Percentiles rank a stretch among this genome's conserved stretches.
Evolutionary conservation across 2,888 invertebrate species (phyloP).

Genomic region (Odontocerum albicorne): DNA sequence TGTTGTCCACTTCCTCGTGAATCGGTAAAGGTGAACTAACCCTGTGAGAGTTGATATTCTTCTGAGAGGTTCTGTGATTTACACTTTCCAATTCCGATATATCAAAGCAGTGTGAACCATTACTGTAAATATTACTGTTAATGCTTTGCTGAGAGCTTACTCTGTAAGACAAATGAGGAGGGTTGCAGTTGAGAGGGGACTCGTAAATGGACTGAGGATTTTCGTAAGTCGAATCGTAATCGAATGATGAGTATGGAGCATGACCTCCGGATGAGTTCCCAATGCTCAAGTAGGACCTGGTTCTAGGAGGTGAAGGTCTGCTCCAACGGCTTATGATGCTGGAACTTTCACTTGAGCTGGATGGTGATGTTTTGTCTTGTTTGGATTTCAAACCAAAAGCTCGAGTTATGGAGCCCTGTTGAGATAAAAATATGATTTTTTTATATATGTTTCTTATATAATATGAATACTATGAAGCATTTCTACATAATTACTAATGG

Average conservation of each 20-base stretch:
- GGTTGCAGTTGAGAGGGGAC: slow-evolving; percentile 44
- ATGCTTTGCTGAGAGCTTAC: slow-evolving; percentile 35
- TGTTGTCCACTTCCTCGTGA: slow-evolving; percentile 51
- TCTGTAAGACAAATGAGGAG: slow-evolving; percentile 35
- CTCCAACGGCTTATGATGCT: slow-evolving; percentile 58
- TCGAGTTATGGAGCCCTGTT: slow-evolving; percentile 74
- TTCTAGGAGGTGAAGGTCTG: slow-evolving; percentile 55
- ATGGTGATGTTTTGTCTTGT: slow-evolving; percentile 66
- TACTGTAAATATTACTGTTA: slow-evolving; percentile 35
- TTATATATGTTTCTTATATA: too few species aligned
- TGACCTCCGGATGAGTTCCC: slow-evolving; percentile 43
- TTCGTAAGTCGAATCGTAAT: slow-evolving; percentile 37
- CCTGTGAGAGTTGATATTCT: slow-evolving; percentile 52
- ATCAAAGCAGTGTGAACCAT: slow-evolving; percentile 34
- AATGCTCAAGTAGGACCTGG: slow-evolving; percentile 61
- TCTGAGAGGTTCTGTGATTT: slow-evolving; percentile 47
- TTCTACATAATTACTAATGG: too few species aligned
- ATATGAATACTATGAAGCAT: too few species aligned
- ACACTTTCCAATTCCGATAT: slow-evolving; percentile 32
- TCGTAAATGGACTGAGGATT: slow-evolving; percentile 44
- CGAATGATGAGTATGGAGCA: slow-evolving; percentile 45
- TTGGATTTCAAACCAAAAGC: slow-evolving; percentile 69
- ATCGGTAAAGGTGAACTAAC: slow-evolving; percentile 56
- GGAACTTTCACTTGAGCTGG: slow-evolving; percentile 67
- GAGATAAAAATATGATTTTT: slow-evolving; percentile 14